phyloP scores from a whole-genome alignment of 2,113 vertebrate genomes.

The Chiloscyllium plagiosum region DNA sequence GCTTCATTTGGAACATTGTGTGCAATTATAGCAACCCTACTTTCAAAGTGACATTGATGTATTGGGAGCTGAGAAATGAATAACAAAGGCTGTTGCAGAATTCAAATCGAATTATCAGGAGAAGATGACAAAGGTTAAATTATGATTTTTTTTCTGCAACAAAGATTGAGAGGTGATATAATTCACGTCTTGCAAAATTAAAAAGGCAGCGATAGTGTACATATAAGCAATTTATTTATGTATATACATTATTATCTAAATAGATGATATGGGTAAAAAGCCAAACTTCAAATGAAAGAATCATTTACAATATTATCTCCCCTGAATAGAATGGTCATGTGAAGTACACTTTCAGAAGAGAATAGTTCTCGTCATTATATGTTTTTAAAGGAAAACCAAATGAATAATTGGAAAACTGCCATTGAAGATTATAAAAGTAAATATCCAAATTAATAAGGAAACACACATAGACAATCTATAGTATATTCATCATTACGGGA shows the following conservation, averaged over 20 bases:
- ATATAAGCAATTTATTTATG: not conserved
- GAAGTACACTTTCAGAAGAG: not conserved
- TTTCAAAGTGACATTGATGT: constrained; percentile 30
- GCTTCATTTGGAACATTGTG: constrained; percentile 17
- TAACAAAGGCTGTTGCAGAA: not conserved
- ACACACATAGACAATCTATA: not conserved
- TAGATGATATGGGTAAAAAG: not conserved
- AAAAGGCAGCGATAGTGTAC: not conserved
- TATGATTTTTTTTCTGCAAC: not conserved
- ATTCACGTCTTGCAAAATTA: not conserved
- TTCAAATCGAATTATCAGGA: not conserved
- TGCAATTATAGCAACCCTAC: not conserved
- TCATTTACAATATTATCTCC: not conserved
- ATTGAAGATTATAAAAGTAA: not conserved
- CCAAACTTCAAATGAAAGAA: not conserved
- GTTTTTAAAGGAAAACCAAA: not conserved
- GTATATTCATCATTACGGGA: not conserved
- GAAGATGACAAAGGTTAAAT: not conserved
- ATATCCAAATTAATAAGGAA: not conserved
- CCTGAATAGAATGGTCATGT: not conserved
- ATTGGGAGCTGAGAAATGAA: not conserved
- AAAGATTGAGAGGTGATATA: not conserved
- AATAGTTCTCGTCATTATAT: not conserved
- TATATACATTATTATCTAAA: not conserved
- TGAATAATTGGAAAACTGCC: not conserved